phyloP scores from a whole-genome alignment of 1,140 invertebrate genomes.

The Saccostrea echinata region DNA sequence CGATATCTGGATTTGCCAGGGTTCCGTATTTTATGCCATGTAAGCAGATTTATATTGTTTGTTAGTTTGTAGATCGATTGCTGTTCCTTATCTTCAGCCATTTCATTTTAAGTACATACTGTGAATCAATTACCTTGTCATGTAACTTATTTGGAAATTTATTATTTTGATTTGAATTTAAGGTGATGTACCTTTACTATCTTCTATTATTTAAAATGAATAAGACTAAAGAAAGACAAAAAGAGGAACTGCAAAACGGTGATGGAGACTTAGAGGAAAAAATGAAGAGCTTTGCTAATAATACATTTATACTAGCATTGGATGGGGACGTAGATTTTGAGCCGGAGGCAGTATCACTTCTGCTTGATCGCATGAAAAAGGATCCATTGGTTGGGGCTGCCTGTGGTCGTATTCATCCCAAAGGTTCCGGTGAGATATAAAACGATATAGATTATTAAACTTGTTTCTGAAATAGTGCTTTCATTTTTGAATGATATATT shows the following conservation, averaged over 20 bases:
- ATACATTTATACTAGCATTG: constrained; percentile 83
- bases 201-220: constrained; percentile 81
- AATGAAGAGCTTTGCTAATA: neutral
- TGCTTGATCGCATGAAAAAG: constrained; percentile 83
- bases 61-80: no score
- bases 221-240: constrained; percentile 56
- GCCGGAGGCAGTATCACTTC: constrained; percentile 81
- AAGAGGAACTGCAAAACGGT: neutral
- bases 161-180: neutral
- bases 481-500: no score
- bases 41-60: no score
- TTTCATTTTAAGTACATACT: no score
- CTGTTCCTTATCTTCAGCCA: no score
- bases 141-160: no score
- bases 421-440: constrained; percentile 75
- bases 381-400: constrained; percentile 82
- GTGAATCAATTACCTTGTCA: no score
- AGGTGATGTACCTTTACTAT: constrained; percentile 86
- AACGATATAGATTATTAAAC: no score
- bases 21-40: no score
- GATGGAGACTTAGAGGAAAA: neutral
- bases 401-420: constrained; percentile 83
- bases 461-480: no score
- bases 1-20: no score
- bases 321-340: constrained; percentile 84